Evolutionary conservation across 2,888 invertebrate genomes (phyloP), one percentile per base, ranked within the genome.

Genomic region (Augochlorella aurata): DNA sequence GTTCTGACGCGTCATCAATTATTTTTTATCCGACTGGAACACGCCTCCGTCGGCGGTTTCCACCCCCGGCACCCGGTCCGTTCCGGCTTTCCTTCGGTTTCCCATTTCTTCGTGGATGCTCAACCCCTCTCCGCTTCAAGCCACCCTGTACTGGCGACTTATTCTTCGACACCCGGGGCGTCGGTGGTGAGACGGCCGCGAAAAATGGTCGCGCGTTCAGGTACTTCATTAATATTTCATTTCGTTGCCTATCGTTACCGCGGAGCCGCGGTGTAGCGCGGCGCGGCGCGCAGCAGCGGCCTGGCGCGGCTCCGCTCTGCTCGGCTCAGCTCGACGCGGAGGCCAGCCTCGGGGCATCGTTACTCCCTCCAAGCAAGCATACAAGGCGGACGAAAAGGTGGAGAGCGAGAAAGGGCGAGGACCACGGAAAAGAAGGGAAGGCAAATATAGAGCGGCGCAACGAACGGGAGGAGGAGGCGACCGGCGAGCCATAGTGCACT

Each of bases 141-240:
- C 68, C 66, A 38, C 38, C 3, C 44, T 50, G 45, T 50, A 16
- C 44, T 21, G 77, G 65, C 74, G 87, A 85, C 83, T 87, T 87
- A 86, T 88, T 86, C 85, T 86, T 81, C 79, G 88, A 79, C 88
- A 87, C 87, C 87, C 77, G 86, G 75, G 87, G 87, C 89, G 85
- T 82, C 79, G 87, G 79, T 82, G 87, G 88, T 85, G 89, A 88
- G 87, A 89, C 87, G 88, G 66, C 77, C 86, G 88, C 88, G 89
- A 89, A 89, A 89, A 89, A 89, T 89, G 83, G 84, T 88, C 89
- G 88, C 84, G 88, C 83, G 89, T 81, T 79, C 87, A 82, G 88
- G 88, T 90, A 89, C 91, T 93, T 93, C 92, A 93, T 93, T 93
- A 93, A 93, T 93, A 93, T 93, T 93, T 93, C 93, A 93, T 93